Percentiles rank a stretch among this genome's conserved stretches.
Evolutionary conservation across 2,113 vertebrate genomes (phyloP).

Genomic region (Copsychus sechellarum): DNA sequence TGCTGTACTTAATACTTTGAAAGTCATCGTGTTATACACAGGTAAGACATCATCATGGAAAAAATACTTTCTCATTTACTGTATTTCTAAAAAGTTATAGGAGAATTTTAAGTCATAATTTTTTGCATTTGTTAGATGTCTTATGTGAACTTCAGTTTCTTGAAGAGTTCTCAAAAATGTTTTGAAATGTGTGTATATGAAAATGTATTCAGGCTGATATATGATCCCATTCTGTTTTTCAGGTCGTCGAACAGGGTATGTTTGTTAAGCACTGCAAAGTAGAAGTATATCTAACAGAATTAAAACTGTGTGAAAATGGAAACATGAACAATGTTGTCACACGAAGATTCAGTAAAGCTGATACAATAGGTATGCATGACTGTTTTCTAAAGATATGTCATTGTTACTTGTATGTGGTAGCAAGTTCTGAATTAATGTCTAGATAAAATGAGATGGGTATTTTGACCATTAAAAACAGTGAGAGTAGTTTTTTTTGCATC

Average conservation of each 20-base stretch:
- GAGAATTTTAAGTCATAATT: not conserved
- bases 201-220: not conserved
- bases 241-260: conserved; percentile 99
- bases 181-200: not conserved
- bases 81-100: not conserved
- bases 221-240: conserved; percentile 45
- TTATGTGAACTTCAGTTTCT: not conserved
- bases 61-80: not conserved
- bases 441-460: not conserved
- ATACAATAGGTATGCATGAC: conserved; percentile 89
- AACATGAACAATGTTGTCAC: conserved; percentile 95
- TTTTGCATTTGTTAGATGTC: not conserved
- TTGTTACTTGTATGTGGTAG: not conserved
- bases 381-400: not conserved
- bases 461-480: not conserved
- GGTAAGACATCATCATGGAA: not conserved
- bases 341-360: conserved; percentile 97
- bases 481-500: not conserved
- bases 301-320: conserved; percentile 97
- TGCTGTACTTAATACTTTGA: not conserved
- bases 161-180: not conserved
- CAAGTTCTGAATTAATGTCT: not conserved
- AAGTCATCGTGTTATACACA: not conserved
- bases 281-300: conserved; percentile 97
- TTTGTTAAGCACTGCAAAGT: conserved; percentile 99